Conservation (phyloP, 2,113 vertebrate species). For the Illadopsis cleaveri region DNA sequence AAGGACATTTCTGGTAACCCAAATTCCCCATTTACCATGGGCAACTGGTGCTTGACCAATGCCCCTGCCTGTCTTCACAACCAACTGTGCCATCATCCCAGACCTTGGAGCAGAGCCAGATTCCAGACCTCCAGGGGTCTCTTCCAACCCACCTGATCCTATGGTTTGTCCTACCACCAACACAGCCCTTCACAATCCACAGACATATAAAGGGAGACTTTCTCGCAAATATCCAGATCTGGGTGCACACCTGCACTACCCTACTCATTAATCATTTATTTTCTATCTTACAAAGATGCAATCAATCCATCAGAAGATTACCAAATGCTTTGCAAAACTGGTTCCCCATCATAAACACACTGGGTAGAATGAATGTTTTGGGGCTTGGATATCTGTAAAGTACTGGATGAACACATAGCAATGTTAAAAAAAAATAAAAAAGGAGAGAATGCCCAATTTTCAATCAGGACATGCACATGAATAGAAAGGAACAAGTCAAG, state of each 20-base stretch:
- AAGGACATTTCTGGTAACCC: neutral
- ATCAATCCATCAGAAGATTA: neutral
- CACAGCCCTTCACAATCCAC: neutral
- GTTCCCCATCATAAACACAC: neutral
- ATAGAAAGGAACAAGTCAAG: neutral
- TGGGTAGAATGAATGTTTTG: neutral
- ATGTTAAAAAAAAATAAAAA: neutral
- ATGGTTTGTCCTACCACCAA: neutral
- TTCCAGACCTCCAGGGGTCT: neutral
- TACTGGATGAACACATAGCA: neutral
- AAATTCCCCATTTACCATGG: neutral
- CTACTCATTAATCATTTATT: neutral
- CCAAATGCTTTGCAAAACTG: neutral
- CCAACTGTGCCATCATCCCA: neutral
- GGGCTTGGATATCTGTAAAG: neutral
- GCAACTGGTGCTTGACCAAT: neutral
- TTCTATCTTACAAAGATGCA: neutral
- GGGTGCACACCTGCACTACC: neutral
- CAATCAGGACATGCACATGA: neutral
- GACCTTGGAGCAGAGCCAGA: neutral
- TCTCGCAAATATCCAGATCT: accelerated
- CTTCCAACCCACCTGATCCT: neutral
- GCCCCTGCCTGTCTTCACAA: neutral
- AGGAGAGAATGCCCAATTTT: neutral
- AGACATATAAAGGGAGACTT: neutral